Evolutionary conservation across 2,888 invertebrate genomes (phyloP).

Genomic region (Spodoptera littoralis): DNA sequence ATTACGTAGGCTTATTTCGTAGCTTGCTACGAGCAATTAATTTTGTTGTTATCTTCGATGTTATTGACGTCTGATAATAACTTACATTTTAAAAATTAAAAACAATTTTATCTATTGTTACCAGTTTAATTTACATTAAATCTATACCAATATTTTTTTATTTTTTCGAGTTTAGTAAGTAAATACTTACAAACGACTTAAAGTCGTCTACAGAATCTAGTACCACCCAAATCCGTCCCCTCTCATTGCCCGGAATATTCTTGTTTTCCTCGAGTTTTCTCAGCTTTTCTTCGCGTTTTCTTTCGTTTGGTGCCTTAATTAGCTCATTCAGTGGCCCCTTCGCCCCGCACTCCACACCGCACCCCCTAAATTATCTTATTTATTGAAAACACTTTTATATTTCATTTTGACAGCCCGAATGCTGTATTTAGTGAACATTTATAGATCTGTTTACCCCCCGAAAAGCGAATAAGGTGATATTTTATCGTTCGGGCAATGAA

Average conservation of each 20-base stretch:
- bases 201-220: neutral
- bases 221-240: conserved; percentile 62
- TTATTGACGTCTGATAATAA: too few relatives aligned
- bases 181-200: too few relatives aligned
- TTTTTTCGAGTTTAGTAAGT: neutral
- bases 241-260: conserved; percentile 78
- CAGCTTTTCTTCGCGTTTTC: conserved; percentile 87
- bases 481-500: conserved; percentile 61
- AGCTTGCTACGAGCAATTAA: conserved; percentile 15
- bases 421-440: conserved; percentile 79
- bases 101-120: too few relatives aligned
- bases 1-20: conserved; percentile 10
- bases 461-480: conserved; percentile 58
- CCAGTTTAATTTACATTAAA: too few relatives aligned
- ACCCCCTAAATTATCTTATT: conserved; percentile 83
- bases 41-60: too few relatives aligned
- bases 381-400: conserved; percentile 87
- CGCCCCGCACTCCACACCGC: conserved; percentile 58
- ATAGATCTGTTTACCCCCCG: conserved; percentile 52
- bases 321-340: conserved; percentile 84
- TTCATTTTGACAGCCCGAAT: conserved; percentile 78
- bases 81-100: too few relatives aligned
- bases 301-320: conserved; percentile 87
- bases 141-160: neutral
- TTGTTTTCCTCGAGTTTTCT: conserved; percentile 88